A percentile compares a stretch with the other conserved stretches of the same genome.
These are phyloP conservation scores for Polypedilum pembai DNA, from an alignment of 1,140 invertebrate genomes.

Conservation along the genomic window DNA sequence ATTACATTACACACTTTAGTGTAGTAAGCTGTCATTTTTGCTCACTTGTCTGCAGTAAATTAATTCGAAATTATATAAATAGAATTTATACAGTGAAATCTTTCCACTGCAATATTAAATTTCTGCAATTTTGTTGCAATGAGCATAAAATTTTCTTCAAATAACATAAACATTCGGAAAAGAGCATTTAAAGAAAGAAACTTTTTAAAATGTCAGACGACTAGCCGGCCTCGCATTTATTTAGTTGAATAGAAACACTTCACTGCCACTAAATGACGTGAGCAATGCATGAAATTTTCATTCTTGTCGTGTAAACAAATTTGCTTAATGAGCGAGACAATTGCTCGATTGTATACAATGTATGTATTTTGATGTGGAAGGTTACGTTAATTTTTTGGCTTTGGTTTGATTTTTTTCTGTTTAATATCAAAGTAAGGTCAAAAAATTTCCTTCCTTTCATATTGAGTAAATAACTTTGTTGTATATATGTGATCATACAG, in stretches of 20 bases:
- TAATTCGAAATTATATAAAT: no score
- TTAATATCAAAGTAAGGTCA: neutral
- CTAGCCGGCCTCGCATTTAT: neutral
- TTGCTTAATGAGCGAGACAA: neutral
- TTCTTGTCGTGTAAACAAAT: constrained; percentile 3
- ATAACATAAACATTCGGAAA: no score
- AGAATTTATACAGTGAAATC: no score
- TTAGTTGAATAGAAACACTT: neutral
- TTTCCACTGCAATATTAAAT: no score
- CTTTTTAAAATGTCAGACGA: neutral
- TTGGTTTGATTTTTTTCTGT: neutral
- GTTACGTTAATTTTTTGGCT: neutral
- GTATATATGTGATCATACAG: neutral
- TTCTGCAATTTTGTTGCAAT: no score
- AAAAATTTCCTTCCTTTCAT: neutral
- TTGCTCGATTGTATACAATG: neutral
- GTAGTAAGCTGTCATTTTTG: no score
- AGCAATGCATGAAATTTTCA: neutral
- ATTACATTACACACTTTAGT: no score
- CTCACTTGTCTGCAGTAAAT: no score
- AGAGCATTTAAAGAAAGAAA: no score
- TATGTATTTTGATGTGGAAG: neutral
- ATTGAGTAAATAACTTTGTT: neutral
- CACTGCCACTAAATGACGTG: neutral
- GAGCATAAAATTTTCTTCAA: no score